These are phyloP conservation scores for Enteromius treurensis DNA, from an alignment of 2,797 vertebrate species.

Conservation along the genomic window DNA sequence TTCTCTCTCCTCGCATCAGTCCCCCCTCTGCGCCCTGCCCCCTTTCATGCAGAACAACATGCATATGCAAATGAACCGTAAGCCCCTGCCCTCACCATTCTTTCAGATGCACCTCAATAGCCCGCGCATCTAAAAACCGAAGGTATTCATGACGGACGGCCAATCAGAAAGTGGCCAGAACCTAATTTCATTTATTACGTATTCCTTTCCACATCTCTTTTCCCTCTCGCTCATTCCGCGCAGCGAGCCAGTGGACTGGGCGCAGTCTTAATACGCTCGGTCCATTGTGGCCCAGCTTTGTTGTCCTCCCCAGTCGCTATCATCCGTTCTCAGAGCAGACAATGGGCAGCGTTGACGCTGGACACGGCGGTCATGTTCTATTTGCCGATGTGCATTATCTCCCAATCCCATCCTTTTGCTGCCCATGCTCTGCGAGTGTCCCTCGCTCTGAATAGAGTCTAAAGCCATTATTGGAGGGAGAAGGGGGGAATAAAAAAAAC, in stretches of 20 bases:
- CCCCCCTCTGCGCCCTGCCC: slow-evolving; percentile 39
- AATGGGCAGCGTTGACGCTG: slow-evolving; percentile 64
- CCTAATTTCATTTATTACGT: slow-evolving; percentile 47
- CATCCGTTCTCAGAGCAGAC: slow-evolving; percentile 68
- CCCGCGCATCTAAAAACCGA: slow-evolving; percentile 19
- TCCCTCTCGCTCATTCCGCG: slow-evolving; percentile 33
- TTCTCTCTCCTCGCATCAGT: slow-evolving; percentile 39
- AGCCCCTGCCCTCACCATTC: slow-evolving; percentile 48
- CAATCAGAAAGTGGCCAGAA: slow-evolving; percentile 23
- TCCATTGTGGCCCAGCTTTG: slow-evolving; percentile 63
- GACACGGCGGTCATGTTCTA: slow-evolving; percentile 71
- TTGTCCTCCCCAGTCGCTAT: slow-evolving; percentile 60
- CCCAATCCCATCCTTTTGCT: slow-evolving; percentile 69
- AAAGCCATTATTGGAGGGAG: slow-evolving; percentile 78
- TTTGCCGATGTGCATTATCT: slow-evolving; percentile 77
- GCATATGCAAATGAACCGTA: slow-evolving; percentile 60
- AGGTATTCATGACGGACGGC: slow-evolving; percentile 38
- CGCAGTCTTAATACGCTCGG: slow-evolving; percentile 61
- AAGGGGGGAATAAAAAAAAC: slow-evolving; percentile 41
- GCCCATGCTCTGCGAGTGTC: slow-evolving; percentile 69
- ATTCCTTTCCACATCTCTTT: slow-evolving; percentile 9
- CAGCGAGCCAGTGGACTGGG: slow-evolving; percentile 53
- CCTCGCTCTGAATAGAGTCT: slow-evolving; percentile 78
- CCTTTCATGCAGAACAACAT: slow-evolving; percentile 53
- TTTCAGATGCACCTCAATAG: slow-evolving; percentile 46